Conservation (phyloP, 2,797 vertebrate genomes). For the Agapornis canus region DNA sequence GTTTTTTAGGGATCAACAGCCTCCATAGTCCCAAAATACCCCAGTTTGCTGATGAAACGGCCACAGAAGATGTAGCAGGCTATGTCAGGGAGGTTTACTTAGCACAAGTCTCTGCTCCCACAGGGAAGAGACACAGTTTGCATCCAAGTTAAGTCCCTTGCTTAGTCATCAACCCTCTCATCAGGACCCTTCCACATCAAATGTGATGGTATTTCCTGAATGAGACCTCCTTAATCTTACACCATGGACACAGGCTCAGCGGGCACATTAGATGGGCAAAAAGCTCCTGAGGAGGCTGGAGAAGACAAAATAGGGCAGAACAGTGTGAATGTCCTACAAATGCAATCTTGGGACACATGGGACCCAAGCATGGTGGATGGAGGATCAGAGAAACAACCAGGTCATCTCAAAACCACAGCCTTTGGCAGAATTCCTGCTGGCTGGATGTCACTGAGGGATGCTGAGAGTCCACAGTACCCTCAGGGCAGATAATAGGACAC, state of each 20-base stretch:
- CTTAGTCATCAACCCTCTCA: background rate
- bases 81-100: background rate
- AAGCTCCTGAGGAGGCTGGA: background rate
- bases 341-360: background rate
- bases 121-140: background rate
- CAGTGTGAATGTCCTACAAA: background rate
- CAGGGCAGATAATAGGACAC: background rate
- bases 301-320: background rate
- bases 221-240: background rate
- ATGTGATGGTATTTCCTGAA: rapidly evolving
- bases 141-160: background rate
- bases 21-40: background rate
- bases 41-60: background rate
- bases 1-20: background rate
- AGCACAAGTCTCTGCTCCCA: background rate
- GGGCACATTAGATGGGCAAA: background rate
- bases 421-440: background rate
- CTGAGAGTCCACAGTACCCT: background rate
- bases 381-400: background rate
- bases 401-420: background rate
- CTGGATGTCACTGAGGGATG: background rate
- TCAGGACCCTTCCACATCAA: background rate
- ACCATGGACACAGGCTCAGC: background rate
- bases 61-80: background rate
- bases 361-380: background rate